Evolutionary conservation across 2,113 vertebrate genomes (phyloP).

Genomic region (Cnemophilus loriae): DNA sequence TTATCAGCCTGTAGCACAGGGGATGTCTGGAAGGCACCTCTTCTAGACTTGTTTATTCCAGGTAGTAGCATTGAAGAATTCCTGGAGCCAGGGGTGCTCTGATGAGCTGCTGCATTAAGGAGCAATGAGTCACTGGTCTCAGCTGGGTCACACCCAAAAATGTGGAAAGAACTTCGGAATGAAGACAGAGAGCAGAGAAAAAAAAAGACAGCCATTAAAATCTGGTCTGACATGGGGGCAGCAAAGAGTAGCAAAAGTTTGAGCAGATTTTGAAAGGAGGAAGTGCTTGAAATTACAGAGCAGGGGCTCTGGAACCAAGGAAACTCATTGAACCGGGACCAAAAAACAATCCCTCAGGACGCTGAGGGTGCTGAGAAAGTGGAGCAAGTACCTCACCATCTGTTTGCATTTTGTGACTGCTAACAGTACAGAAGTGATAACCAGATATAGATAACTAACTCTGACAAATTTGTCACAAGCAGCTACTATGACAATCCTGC

Average conservation of each 20-base stretch:
- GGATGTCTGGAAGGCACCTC: background rate
- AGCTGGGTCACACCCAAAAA: constrained; percentile 25
- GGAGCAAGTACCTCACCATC: background rate
- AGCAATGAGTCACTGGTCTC: constrained; percentile 18
- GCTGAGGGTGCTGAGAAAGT: background rate
- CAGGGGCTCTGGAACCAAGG: background rate
- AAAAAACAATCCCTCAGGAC: background rate
- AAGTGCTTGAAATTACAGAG: background rate
- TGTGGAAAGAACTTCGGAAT: background rate
- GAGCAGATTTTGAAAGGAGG: background rate
- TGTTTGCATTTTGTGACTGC: background rate
- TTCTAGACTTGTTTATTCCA: background rate
- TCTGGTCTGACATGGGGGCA: background rate
- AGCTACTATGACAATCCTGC: background rate
- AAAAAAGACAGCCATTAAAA: background rate
- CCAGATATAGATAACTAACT: background rate
- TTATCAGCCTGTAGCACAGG: background rate
- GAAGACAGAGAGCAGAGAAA: background rate
- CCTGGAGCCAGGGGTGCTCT: background rate
- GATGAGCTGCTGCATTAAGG: background rate
- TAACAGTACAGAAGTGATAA: background rate
- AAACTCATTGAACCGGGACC: background rate
- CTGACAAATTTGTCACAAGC: background rate
- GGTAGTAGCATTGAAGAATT: background rate
- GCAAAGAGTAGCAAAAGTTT: constrained; percentile 14